phyloP scores from a whole-genome alignment of 2,113 vertebrate species.

The Labrus mixtus region DNA sequence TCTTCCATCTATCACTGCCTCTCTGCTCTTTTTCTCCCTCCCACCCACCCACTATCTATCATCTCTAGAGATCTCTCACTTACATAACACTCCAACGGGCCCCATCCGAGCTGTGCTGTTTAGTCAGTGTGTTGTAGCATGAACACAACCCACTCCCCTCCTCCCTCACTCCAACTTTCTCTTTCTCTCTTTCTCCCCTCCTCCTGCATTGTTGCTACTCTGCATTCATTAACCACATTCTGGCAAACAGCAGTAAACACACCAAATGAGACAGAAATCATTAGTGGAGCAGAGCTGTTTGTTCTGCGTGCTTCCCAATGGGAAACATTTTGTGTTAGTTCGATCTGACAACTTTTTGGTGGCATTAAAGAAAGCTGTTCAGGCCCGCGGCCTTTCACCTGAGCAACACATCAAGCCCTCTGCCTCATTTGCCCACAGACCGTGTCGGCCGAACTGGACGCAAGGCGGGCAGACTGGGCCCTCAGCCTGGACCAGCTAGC shows the following conservation, averaged over 20 bases:
- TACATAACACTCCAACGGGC: constrained; percentile 74
- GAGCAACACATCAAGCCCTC: constrained; percentile 40
- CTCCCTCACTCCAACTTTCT: constrained; percentile 56
- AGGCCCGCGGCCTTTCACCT: constrained; percentile 2
- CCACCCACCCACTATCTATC: constrained; percentile 61
- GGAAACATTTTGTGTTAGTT: constrained; percentile 29
- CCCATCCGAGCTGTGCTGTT: constrained; percentile 55
- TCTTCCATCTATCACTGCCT: constrained; percentile 32
- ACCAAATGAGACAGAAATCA: constrained; percentile 68
- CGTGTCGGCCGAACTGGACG: constrained; percentile 80
- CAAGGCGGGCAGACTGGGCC: constrained; percentile 82
- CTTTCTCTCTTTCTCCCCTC: constrained; percentile 34
- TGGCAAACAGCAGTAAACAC: constrained; percentile 66
- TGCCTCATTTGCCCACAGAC: constrained; percentile 41
- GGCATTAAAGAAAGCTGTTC: background rate
- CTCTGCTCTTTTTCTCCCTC: constrained; percentile 45
- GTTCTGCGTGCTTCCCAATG: background rate
- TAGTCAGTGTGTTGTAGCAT: constrained; percentile 67
- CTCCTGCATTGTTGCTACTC: constrained; percentile 60
- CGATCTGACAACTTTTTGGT: constrained; percentile 36
- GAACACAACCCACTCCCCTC: constrained; percentile 69
- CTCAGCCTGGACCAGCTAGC: constrained; percentile 85
- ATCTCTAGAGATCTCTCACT: constrained; percentile 62
- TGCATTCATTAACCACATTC: constrained; percentile 78
- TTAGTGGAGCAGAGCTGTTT: constrained; percentile 48